Conservation (phyloP, 2,113 vertebrate genomes). For the Grammomys surdaster region DNA sequence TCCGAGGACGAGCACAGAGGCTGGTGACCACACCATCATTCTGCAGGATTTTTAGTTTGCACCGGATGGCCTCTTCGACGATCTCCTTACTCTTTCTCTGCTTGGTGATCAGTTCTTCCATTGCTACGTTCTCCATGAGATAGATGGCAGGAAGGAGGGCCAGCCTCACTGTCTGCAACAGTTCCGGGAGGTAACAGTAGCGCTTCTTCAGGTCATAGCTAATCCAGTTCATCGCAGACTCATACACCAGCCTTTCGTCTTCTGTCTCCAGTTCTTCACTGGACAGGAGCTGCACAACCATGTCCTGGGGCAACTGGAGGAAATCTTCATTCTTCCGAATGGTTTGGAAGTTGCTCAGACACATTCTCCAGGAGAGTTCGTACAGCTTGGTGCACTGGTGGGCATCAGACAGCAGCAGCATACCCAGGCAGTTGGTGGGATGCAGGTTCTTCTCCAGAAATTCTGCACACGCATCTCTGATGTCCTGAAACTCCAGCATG, state of each 20-base stretch:
- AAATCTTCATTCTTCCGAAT: slow-evolving; percentile 91
- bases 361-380: slow-evolving; percentile 91
- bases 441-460: slow-evolving; percentile 92
- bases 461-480: slow-evolving; percentile 91
- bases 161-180: slow-evolving; percentile 89
- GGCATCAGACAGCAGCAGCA: slow-evolving; percentile 90
- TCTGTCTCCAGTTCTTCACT: slow-evolving; percentile 91
- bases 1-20: slow-evolving; percentile 90
- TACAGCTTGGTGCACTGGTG: slow-evolving; percentile 92
- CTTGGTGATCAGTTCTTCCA: slow-evolving; percentile 91
- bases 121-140: slow-evolving; percentile 92
- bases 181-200: slow-evolving; percentile 88
- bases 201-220: slow-evolving; percentile 90
- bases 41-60: slow-evolving; percentile 91
- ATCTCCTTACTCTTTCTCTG: slow-evolving; percentile 91
- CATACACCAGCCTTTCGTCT: slow-evolving; percentile 90
- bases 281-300: slow-evolving; percentile 90
- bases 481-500: slow-evolving; percentile 92
- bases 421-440: slow-evolving; percentile 91
- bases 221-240: slow-evolving; percentile 91
- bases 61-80: slow-evolving; percentile 90
- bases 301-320: slow-evolving; percentile 90
- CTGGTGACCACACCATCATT: slow-evolving; percentile 91
- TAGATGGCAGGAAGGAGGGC: slow-evolving; percentile 91
- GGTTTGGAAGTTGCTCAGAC: slow-evolving; percentile 91